Evolutionary conservation across 2,113 vertebrate species (phyloP).

Genomic region (Varanus salvator): DNA sequence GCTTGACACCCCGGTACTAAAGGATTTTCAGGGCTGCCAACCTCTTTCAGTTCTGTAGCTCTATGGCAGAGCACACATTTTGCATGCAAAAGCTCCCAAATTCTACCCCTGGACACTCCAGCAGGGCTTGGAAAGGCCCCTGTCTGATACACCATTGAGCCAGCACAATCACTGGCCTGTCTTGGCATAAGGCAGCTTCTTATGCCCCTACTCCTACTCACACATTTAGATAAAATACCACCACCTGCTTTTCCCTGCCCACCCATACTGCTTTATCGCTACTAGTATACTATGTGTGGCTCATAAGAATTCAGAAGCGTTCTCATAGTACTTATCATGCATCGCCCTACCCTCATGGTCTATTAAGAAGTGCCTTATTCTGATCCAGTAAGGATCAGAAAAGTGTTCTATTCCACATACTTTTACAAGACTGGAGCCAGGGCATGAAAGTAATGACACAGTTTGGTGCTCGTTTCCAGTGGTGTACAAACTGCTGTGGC

Average conservation of each 20-base stretch:
- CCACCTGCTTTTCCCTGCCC: neutral
- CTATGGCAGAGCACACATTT: neutral
- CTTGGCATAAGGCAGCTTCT: neutral
- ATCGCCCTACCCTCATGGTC: too few relatives aligned
- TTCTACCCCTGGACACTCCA: neutral
- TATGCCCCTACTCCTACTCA: neutral
- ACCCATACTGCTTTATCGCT: neutral
- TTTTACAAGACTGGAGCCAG: neutral
- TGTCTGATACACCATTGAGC: neutral
- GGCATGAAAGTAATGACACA: neutral
- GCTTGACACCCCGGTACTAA: too few relatives aligned
- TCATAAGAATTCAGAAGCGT: neutral
- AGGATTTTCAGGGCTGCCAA: too few relatives aligned
- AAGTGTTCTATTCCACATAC: neutral
- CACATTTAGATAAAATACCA: neutral
- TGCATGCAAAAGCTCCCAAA: neutral
- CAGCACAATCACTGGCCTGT: neutral
- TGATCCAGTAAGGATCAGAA: neutral
- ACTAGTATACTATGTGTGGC: neutral
- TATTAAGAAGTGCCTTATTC: neutral
- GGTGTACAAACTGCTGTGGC: neutral
- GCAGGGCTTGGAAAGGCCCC: neutral
- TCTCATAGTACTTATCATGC: neutral
- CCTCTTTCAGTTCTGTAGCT: neutral
- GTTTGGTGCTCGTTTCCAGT: neutral